Conservation (phyloP, 2,797 vertebrate genomes). For the Coccyzus lansbergi region DNA sequence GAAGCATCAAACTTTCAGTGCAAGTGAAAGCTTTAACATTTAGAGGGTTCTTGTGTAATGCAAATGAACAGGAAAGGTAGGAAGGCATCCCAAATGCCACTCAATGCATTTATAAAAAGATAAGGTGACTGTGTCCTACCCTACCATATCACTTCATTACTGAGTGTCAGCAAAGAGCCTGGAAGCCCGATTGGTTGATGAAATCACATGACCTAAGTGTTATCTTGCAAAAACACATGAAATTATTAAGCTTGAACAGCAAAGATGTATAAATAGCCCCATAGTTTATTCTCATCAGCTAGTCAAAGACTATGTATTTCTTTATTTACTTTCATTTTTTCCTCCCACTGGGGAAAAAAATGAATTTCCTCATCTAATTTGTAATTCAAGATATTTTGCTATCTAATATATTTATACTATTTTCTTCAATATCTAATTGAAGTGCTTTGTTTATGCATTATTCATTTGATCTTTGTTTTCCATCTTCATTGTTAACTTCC, state of each 20-base stretch:
- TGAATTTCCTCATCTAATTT: constrained; percentile 11
- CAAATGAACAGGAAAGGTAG: constrained; percentile 55
- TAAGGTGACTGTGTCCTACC: constrained; percentile 53
- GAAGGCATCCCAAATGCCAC: constrained; percentile 58
- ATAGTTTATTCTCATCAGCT: constrained; percentile 11
- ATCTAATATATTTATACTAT: constrained; percentile 62
- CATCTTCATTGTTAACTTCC: constrained; percentile 41
- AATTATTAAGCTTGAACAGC: constrained; percentile 17
- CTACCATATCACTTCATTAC: constrained; percentile 62
- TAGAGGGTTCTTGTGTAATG: constrained; percentile 52
- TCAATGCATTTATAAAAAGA: constrained; percentile 55
- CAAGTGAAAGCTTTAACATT: constrained; percentile 59
- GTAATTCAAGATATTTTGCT: constrained; percentile 55
- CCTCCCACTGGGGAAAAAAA: neutral
- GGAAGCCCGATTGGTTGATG: constrained; percentile 49
- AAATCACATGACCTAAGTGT: constrained; percentile 63
- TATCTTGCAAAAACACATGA: constrained; percentile 54
- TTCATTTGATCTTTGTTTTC: constrained; percentile 71
- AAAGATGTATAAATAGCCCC: constrained; percentile 8
- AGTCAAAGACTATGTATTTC: neutral
- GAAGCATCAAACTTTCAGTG: constrained; percentile 36
- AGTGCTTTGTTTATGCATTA: constrained; percentile 62
- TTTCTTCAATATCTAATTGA: constrained; percentile 60
- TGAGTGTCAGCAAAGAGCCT: constrained; percentile 26
- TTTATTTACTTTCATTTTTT: constrained; percentile 32